These are phyloP conservation scores for Pagrus major DNA, from an alignment of 2,113 vertebrate genomes.

Conservation along the genomic window DNA sequence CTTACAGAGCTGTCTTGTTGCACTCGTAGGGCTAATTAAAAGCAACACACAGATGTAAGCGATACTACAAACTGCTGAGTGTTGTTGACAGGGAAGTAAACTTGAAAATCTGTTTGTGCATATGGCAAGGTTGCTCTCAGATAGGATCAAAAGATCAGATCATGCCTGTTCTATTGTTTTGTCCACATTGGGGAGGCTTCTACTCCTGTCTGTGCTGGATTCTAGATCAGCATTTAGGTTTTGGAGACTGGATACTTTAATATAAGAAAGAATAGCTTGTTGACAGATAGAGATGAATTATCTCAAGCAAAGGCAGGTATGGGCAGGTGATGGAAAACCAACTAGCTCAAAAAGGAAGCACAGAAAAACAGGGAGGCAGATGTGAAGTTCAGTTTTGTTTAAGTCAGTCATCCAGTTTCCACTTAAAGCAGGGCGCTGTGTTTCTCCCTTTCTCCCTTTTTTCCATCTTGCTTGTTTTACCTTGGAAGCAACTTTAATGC, in stretches of 20 bases:
- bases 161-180: not conserved
- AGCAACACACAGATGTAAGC: slow-evolving; percentile 36
- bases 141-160: not conserved
- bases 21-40: slow-evolving; percentile 35
- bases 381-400: slow-evolving; percentile 8
- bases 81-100: slow-evolving; percentile 18
- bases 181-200: not conserved
- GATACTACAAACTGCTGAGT: not conserved
- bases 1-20: slow-evolving; percentile 31
- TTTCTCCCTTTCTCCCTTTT: not conserved
- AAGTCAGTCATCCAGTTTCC: slow-evolving; percentile 4
- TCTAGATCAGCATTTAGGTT: not conserved
- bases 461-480: slow-evolving; percentile 34
- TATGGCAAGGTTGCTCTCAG: not conserved
- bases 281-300: not conserved
- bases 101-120: not conserved
- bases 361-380: not conserved
- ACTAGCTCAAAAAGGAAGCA: not conserved
- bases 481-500: slow-evolving; percentile 32
- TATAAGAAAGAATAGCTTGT: not conserved
- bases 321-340: not conserved
- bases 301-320: not conserved
- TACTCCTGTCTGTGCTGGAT: not conserved
- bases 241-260: not conserved
- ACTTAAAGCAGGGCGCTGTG: not conserved